phyloP scores from a whole-genome alignment of 2,113 vertebrate genomes.

The Dipodomys stephensi region DNA sequence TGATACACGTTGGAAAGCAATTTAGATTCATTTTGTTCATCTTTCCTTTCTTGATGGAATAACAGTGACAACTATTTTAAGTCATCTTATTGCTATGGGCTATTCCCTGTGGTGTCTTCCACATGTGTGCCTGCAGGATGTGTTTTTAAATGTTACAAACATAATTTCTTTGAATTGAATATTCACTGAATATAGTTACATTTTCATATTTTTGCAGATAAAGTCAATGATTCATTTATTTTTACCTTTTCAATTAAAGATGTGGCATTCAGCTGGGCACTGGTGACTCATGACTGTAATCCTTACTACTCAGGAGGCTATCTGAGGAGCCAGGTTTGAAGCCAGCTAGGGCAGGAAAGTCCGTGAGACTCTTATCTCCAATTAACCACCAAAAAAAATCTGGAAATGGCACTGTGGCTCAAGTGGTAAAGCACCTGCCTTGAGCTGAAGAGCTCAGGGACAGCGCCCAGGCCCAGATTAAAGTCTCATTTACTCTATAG shows the following conservation, averaged over 20 bases:
- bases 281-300: too few relatives aligned
- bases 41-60: not conserved
- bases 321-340: too few relatives aligned
- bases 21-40: not conserved
- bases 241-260: not conserved
- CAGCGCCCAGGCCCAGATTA: too few relatives aligned
- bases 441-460: too few relatives aligned
- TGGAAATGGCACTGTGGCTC: too few relatives aligned
- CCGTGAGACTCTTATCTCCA: too few relatives aligned
- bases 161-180: constrained; percentile 14
- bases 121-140: not conserved
- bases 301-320: too few relatives aligned
- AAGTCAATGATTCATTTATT: not conserved
- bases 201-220: not conserved
- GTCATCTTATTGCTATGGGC: not conserved
- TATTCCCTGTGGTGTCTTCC: not conserved
- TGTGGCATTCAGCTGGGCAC: not conserved
- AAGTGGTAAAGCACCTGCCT: too few relatives aligned
- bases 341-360: too few relatives aligned
- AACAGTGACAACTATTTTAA: not conserved
- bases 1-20: not conserved
- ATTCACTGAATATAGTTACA: not conserved
- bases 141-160: not conserved
- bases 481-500: too few relatives aligned
- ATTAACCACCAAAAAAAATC: too few relatives aligned